phyloP scores from a whole-genome alignment of 2,888 invertebrate species.

The Cylindroiulus punctatus region DNA sequence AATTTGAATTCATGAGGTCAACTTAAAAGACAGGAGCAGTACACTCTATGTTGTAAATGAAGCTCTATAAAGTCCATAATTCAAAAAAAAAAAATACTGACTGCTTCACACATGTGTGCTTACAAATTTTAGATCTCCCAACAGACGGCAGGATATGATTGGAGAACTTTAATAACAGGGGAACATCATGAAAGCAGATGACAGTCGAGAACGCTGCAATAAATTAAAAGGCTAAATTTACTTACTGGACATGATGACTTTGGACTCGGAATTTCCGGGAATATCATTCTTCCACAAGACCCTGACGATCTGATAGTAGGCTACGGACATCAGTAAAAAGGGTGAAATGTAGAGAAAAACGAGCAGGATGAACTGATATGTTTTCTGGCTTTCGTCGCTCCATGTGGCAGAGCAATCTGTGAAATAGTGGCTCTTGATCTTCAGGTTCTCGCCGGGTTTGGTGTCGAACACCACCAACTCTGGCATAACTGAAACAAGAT shows the following conservation, averaged over 20 bases:
- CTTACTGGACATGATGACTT: constrained; percentile 54
- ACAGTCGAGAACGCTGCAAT: no score
- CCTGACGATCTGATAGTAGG: constrained; percentile 84
- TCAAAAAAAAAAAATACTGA: no score
- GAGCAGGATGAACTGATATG: constrained; percentile 73
- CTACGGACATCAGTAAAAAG: constrained; percentile 81
- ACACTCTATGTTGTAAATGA: no score
- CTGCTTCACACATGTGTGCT: no score
- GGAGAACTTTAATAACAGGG: no score
- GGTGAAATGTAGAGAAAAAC: constrained; percentile 83
- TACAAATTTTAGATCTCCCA: no score
- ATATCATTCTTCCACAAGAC: constrained; percentile 85
- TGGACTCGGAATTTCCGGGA: constrained; percentile 69
- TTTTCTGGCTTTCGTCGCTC: constrained; percentile 75
- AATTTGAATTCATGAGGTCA: no score
- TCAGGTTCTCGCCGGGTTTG: constrained; percentile 65
- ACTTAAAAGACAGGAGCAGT: no score
- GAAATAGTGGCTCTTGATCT: constrained; percentile 72
- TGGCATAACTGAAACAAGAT: constrained; percentile 76
- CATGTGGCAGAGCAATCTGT: constrained; percentile 79
- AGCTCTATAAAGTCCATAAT: no score
- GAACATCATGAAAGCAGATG: no score
- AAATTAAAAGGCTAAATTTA: background rate
- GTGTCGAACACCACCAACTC: constrained; percentile 80
- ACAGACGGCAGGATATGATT: no score